Base-by-base conservation (phyloP, 2,888 invertebrate genomes). In the Hydrotaea cyrtoneurina region DNA sequence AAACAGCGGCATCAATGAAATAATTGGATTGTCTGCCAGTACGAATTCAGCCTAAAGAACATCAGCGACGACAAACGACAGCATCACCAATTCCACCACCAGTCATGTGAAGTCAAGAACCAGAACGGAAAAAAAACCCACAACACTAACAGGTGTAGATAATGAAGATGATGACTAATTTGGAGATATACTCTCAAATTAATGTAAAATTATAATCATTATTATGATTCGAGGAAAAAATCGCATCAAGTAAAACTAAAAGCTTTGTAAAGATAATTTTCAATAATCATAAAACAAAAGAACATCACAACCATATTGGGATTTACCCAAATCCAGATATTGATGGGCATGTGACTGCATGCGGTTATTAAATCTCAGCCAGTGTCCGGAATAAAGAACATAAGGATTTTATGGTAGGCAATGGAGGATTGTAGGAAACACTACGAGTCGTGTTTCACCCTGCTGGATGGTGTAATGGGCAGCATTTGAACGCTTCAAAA, bases 151-250 rank as follows among this genome's bases (percentile, higher is more conserved):
- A 59, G 26, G 59, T n/a, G n/a, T n/a, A n/a, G n/a, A 59, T 15
- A 1, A 55, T 39, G 39, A 15, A n/a, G 50, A 50, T 59, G 26
- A 59, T 59, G 59, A 59, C 59, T 59, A 59, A 59, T 23, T 23
- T 59, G 23, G 15, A 59, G 23, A 59, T 21, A 13, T 13, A 50
- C 31, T 13, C 50, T 59, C 5, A 15, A 11, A 26, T 26, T 59
- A 59, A 59, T 3, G 15, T 26, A 15, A 59, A 59, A 31, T 31
- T 19, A 57, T 11, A 23, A 7, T 4, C 13, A 26, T 23, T 26
- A 59, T 10, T 39, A 1, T 26, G 15, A 59, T 23, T 59, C 59
- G 23, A 26, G 59, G 59, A 15, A 59, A 59, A 59, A 59, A 15
- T 23, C 59, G 10, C 59, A n/a, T 26, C 7, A 2, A 59, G 13